These are phyloP conservation scores for Sepioteuthis lessoniana DNA, from an alignment of 2,888 invertebrate genomes.

Conservation along the genomic window DNA sequence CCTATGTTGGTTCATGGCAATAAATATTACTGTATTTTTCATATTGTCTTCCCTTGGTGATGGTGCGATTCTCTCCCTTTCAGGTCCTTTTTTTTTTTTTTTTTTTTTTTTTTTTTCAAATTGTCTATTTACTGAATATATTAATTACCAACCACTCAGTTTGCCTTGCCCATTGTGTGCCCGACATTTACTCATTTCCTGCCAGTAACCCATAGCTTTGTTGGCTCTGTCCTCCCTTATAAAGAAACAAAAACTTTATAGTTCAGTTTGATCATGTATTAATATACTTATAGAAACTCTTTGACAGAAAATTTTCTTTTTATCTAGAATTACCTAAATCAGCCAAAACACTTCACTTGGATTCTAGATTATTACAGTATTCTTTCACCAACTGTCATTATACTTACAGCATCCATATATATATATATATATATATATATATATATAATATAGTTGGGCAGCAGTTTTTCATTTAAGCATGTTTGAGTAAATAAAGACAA, in stretches of 20 bases:
- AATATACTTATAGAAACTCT: background rate
- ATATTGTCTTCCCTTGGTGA: conserved; percentile 34
- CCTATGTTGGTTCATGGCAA: background rate
- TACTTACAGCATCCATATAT: too few species aligned
- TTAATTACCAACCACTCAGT: background rate
- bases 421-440: too few species aligned
- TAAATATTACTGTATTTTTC: background rate
- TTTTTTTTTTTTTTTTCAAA: background rate
- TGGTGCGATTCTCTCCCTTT: conserved; percentile 38
- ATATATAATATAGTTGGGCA: too few species aligned
- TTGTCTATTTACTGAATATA: background rate
- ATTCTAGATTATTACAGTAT: too few species aligned
- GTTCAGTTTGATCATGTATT: background rate
- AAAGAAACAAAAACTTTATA: background rate
- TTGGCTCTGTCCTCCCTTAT: background rate
- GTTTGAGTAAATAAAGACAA: too few species aligned
- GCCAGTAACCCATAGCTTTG: background rate
- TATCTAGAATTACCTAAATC: too few species aligned
- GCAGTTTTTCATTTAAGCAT: too few species aligned
- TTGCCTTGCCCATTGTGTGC: background rate
- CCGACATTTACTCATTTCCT: background rate
- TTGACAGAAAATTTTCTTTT: background rate
- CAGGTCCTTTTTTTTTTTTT: background rate
- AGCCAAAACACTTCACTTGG: too few species aligned
- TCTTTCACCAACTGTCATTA: too few species aligned